phyloP scores from a whole-genome alignment of 2,113 vertebrate species.

The Poicephalus gulielmi region DNA sequence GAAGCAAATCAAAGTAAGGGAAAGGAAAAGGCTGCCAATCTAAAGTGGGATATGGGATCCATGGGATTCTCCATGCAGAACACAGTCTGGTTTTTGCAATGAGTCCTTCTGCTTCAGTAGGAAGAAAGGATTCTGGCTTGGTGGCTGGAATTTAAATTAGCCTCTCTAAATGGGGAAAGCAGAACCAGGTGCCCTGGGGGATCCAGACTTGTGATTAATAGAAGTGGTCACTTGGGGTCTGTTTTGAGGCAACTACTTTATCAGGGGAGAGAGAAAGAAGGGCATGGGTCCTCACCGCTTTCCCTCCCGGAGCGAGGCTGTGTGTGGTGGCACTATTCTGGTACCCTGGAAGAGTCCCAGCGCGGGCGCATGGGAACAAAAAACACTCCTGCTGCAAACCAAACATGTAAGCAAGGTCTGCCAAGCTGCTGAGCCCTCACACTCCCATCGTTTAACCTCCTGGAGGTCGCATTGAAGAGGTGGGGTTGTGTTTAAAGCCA shows the following conservation, averaged over 20 bases:
- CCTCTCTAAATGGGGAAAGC: constrained; percentile 23
- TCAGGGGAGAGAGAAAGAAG: neutral
- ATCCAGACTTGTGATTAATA: neutral
- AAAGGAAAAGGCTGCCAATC: neutral
- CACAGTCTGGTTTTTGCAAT: neutral
- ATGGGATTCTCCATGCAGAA: neutral
- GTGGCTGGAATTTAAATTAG: constrained; percentile 37
- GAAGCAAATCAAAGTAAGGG: neutral
- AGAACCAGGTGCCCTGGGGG: constrained; percentile 18
- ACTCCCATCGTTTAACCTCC: neutral
- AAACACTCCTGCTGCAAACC: neutral
- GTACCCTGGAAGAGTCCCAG: neutral
- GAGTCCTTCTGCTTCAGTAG: neutral
- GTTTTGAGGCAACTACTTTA: neutral
- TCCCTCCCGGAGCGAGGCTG: neutral
- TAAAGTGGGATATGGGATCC: neutral
- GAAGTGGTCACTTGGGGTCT: neutral
- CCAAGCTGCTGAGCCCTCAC: neutral
- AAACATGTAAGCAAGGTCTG: neutral
- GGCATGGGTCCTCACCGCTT: neutral
- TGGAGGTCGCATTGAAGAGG: neutral
- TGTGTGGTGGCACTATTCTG: neutral
- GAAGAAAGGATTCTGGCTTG: neutral
- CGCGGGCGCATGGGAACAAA: neutral
- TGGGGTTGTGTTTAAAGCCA: neutral